Evolutionary conservation across 92 coral and sea anemone genomes (phyloP), one percentile per base, ranked within the genome.

Genomic region (Umimayanthus kanabou): DNA sequence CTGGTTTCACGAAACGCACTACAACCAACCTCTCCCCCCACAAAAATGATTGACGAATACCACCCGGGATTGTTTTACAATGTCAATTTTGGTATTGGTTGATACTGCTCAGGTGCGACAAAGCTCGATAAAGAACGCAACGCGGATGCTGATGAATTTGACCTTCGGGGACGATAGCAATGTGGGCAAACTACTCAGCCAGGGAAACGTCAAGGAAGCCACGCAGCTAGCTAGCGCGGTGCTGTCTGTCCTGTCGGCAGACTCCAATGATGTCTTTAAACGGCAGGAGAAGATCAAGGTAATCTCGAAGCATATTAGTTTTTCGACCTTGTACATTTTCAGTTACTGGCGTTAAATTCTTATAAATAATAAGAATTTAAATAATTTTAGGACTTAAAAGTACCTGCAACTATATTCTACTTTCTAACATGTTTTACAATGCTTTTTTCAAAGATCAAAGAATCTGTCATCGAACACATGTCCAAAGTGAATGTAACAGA

Each of bases 161-260:
- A 90, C 98, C 11, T 93, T 95, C 16, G 96, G 98, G 22, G 90
- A 90, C 58, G 73, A 83, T 7, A 95, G 98, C 75, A 91, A 91
- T 33, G 90, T 95, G 6, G 91, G 93, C 64, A 85, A 88, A 39
- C 88, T 95, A 7, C 71, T 95, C 13, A 88, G 81, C 73, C 78
- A 92, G 77, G 92, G 92, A 45, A 82, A 94, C 76, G 93, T 94
- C 64, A 93, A 95, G 74, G 88, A 79, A 26, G 98, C 98, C 26
- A 93, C 94, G 49, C 93, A 92, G n/a, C 92, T 95, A 14, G 98
- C 98, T 9, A 95, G 86, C 39, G 90, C 93, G 14, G 92, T 95
- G 18, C 90, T 95, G 2, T 93, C 98, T 2, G 91, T 95, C 85
- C 86, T 95, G 81, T 93, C 96, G 9, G 87, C 81, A 18, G 85